Percentiles rank a stretch among this genome's conserved stretches.
These are phyloP conservation scores for Paguma larvata DNA, from an alignment of 2,797 vertebrate genomes.

Conservation along the genomic window DNA sequence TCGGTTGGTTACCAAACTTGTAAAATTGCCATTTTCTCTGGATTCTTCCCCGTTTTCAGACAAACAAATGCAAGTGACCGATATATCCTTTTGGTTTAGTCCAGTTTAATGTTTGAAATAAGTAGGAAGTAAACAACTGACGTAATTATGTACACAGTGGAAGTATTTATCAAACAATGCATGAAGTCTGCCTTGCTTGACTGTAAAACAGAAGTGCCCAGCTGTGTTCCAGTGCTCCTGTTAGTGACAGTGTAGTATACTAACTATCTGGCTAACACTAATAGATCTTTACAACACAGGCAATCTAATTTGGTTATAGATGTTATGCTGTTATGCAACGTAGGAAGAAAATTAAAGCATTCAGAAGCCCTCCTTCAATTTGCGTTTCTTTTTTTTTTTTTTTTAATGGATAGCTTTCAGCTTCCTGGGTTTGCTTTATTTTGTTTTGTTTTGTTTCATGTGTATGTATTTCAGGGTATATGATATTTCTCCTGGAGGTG, in stretches of 20 bases:
- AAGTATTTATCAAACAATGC: constrained; percentile 78
- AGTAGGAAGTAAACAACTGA: constrained; percentile 81
- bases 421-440: neutral
- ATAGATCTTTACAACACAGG: neutral
- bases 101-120: constrained; percentile 80
- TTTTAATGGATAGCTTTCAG: neutral
- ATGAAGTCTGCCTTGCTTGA: constrained; percentile 50
- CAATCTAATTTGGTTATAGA: neutral
- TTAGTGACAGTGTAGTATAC: neutral
- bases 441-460: neutral
- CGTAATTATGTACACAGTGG: constrained; percentile 75
- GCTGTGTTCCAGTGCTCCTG: constrained; percentile 3
- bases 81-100: constrained; percentile 77
- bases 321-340: neutral
- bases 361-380: constrained; percentile 23
- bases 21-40: constrained; percentile 67
- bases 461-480: neutral
- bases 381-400: neutral
- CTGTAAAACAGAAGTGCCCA: constrained; percentile 48
- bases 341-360: constrained; percentile 51
- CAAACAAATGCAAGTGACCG: constrained; percentile 68
- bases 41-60: constrained; percentile 69
- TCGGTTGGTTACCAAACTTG: constrained; percentile 73
- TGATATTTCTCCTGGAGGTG: neutral
- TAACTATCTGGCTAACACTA: neutral